A percentile compares a stretch with the other conserved stretches of the same genome.
Conservation (phyloP, 2,888 invertebrate species). For the Marasmarcha lunaedactyla region DNA sequence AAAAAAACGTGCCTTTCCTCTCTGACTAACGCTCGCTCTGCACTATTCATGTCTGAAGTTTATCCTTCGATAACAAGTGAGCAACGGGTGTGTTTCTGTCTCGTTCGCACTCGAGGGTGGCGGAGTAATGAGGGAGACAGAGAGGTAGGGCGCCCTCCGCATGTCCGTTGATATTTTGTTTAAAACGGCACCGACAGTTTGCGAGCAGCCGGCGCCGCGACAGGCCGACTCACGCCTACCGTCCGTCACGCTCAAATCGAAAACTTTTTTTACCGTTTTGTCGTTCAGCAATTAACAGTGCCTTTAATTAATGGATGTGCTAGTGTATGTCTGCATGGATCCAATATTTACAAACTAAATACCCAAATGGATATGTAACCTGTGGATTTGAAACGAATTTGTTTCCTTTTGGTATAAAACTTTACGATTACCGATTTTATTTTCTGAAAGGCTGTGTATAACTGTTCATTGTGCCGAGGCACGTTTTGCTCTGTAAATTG, state of each 20-base stretch:
- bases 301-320: constrained; percentile 60
- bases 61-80: constrained; percentile 61
- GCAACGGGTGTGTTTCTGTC: constrained; percentile 32
- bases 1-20: constrained; percentile 54
- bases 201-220: constrained; percentile 66
- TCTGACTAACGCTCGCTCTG: constrained; percentile 52
- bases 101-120: constrained; percentile 29
- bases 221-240: constrained; percentile 51
- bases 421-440: constrained; percentile 33
- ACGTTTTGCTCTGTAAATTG: constrained; percentile 54
- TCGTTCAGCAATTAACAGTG: constrained; percentile 49
- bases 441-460: constrained; percentile 38
- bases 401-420: constrained; percentile 64
- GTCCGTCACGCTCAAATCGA: constrained; percentile 55
- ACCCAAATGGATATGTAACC: constrained; percentile 40
- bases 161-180: constrained; percentile 58
- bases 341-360: constrained; percentile 30
- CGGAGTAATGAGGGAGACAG: constrained; percentile 47
- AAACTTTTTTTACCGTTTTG: constrained; percentile 35
- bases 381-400: constrained; percentile 45
- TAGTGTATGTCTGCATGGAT: constrained; percentile 56
- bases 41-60: constrained; percentile 40
- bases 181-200: constrained; percentile 59
- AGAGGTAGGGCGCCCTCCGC: constrained; percentile 56
- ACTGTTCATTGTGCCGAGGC: constrained; percentile 39